A percentile compares a stretch with the other conserved stretches of the same genome.
Evolutionary conservation across 1,140 invertebrate species (phyloP).

Genomic region (Leptinotarsa lineolata): DNA sequence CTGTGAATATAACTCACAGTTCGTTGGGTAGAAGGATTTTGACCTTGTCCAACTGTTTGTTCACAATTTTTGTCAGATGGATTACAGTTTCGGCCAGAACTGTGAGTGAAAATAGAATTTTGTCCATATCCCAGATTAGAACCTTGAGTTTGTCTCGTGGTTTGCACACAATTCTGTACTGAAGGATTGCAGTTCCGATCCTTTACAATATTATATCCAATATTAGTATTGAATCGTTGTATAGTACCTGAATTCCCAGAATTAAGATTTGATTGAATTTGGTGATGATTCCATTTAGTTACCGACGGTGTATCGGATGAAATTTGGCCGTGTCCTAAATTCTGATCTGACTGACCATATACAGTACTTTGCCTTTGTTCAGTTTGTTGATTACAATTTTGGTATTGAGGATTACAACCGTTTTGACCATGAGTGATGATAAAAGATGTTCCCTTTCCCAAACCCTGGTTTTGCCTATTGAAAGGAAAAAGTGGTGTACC

Average conservation of each 20-base stretch:
- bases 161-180: background rate
- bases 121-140: background rate
- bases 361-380: background rate
- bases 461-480: background rate
- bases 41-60: background rate
- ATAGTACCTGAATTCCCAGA: too few relatives aligned
- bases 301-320: too few relatives aligned
- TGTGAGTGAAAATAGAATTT: background rate
- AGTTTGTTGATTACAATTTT: constrained; percentile 20
- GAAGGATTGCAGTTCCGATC: background rate
- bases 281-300: background rate
- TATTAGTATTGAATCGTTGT: too few relatives aligned
- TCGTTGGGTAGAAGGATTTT: too few relatives aligned
- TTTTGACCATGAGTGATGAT: background rate
- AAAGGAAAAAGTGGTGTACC: background rate
- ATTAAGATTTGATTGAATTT: background rate
- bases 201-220: too few relatives aligned
- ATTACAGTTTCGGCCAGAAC: background rate
- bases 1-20: too few relatives aligned
- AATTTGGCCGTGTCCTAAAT: background rate
- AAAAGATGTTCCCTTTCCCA: background rate
- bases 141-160: background rate
- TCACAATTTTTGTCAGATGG: constrained; percentile 29
- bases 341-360: background rate
- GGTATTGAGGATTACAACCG: constrained; percentile 19